Evolutionary conservation across 1,140 invertebrate species (phyloP), one percentile per base, ranked within the genome.

Genomic region (Papilio dardanus): DNA sequence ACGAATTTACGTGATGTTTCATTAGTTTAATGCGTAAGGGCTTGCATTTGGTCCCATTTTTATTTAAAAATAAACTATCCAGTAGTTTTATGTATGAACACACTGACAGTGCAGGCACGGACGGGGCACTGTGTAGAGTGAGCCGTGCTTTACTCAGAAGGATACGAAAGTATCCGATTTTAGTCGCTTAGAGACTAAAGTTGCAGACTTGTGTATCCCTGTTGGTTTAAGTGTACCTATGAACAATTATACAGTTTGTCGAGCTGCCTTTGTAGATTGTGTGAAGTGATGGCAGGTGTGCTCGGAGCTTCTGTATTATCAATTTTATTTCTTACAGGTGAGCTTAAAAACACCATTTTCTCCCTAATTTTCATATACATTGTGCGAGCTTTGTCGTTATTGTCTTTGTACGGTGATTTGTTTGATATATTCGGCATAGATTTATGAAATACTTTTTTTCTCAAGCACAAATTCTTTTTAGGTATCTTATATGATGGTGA

Each of bases 351-450:
- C 62, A 86, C 87, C 84, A 92, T 87, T n/a, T 88, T 81, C 66
- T 89, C 79, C 76, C 92, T 93, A 81, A 93, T 90, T 67, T 88
- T 80, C 88, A 93, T 86, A 62, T 93, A 92, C 81, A 92, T 86
- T 67, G 81, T 82, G 4, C 89, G 42, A 31, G 88, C 90, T 81
- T 76, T 83, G 50, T 82, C 78, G 16, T 83, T 81, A 71, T 80
- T 79, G 33, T 81, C 79, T 76, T 83, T 83, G 6, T 76, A 77
- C n/a, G 85, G 88, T 46, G 88, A 83, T n/a, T 75, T 78, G 68
- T 77, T 82, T 2, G 86, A 79, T 42, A 88, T 78, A 83, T 89
- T 89, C n/a, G 87, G 86, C 86, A 90, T 85, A 16, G 89, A 90
- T 74, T 91, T 91, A 28, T 82, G 66, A 71, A 88, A 81, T 4